phyloP scores from a whole-genome alignment of 2,113 vertebrate genomes.

The Malurus melanocephalus region DNA sequence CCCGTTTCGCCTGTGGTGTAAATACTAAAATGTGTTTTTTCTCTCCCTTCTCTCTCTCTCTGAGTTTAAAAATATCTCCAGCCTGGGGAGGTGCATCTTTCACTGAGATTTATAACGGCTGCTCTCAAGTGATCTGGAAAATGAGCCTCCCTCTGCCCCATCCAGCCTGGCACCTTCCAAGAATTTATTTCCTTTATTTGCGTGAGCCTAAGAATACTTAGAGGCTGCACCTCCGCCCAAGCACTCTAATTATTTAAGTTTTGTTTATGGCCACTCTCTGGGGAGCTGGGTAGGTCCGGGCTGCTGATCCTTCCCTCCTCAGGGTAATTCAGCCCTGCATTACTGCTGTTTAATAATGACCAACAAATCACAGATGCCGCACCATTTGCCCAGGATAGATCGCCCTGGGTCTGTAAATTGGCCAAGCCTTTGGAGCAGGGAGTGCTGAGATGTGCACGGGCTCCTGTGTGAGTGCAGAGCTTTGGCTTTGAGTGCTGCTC shows the following conservation, averaged over 20 bases:
- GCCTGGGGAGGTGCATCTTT: constrained; percentile 69
- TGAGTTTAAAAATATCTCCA: constrained; percentile 63
- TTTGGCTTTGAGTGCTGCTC: background rate
- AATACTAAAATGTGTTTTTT: constrained; percentile 42
- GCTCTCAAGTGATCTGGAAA: constrained; percentile 64
- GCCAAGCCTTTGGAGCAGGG: background rate
- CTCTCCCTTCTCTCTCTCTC: constrained; percentile 6
- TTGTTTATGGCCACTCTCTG: constrained; percentile 57
- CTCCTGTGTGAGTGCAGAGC: background rate
- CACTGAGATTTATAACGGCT: constrained; percentile 67
- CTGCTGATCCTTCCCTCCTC: background rate
- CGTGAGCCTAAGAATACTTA: constrained; percentile 48
- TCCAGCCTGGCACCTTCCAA: constrained; percentile 62
- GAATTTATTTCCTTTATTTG: constrained; percentile 70
- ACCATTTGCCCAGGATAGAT: background rate
- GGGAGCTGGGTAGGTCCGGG: background rate
- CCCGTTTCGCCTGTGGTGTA: constrained; percentile 41
- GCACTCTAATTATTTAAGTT: constrained; percentile 67
- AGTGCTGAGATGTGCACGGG: rapidly evolving
- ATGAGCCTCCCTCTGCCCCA: constrained; percentile 52
- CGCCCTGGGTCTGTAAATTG: rapidly evolving
- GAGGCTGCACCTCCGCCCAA: constrained; percentile 39
- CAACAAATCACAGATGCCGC: constrained; percentile 19
- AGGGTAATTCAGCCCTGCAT: constrained; percentile 23
- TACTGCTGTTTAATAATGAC: background rate